Evolutionary conservation across 2,113 vertebrate genomes (phyloP).

Genomic region (Eira barbara): DNA sequence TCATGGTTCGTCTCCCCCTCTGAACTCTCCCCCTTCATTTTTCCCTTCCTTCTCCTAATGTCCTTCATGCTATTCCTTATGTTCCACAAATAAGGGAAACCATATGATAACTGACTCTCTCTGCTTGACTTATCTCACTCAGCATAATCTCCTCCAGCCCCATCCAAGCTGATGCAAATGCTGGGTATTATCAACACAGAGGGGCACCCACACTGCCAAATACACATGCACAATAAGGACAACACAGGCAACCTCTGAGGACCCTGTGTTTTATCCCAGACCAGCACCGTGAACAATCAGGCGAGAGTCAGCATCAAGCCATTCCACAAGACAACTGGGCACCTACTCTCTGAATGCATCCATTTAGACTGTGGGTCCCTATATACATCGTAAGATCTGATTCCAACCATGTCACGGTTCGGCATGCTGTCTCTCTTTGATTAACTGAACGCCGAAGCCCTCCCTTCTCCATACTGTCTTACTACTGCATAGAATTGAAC

Average conservation of each 20-base stretch:
- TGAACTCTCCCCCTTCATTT: too few species aligned
- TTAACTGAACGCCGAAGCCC: neutral
- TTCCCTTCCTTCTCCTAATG: too few species aligned
- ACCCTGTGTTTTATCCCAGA: neutral
- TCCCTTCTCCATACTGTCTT: neutral
- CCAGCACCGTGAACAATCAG: neutral
- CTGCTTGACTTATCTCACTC: too few species aligned
- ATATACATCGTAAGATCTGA: neutral
- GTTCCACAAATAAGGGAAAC: too few species aligned
- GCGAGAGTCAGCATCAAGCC: neutral
- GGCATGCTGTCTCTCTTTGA: neutral
- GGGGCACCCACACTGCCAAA: fast-evolving
- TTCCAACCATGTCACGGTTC: neutral
- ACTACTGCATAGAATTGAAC: neutral
- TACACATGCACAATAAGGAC: too few species aligned
- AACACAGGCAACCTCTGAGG: neutral
- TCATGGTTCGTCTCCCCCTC: too few species aligned
- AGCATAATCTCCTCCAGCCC: too few species aligned
- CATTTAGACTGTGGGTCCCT: neutral
- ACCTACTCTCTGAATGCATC: neutral
- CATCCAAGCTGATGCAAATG: too few species aligned
- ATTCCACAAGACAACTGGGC: neutral
- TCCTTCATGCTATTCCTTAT: too few species aligned
- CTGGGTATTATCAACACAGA: neutral
- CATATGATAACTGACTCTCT: too few species aligned